A percentile compares a stretch with the other conserved stretches of the same genome.
Evolutionary conservation across 2,888 invertebrate genomes (phyloP).

Genomic region (Melanargia galathea): DNA sequence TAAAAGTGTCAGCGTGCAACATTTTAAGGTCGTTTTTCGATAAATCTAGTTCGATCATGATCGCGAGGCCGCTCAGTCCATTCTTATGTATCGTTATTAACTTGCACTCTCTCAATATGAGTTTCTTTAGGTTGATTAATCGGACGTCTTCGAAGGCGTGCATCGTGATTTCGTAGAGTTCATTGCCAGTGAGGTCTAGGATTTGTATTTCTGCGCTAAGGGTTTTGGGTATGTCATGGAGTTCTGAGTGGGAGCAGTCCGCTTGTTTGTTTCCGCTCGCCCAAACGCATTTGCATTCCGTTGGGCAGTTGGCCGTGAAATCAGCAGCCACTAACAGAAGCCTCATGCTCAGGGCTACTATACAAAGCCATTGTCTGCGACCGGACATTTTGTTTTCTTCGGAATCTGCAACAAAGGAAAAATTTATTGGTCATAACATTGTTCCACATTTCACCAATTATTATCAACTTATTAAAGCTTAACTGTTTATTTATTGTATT

Average conservation of each 20-base stretch:
- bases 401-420: conserved; percentile 67
- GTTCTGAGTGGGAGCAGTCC: conserved; percentile 87
- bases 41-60: conserved; percentile 92
- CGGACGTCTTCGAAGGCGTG: conserved; percentile 87
- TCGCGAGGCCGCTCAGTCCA: conserved; percentile 88
- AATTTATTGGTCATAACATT: conserved; percentile 14
- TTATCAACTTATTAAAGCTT: conserved; percentile 10
- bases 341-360: conserved; percentile 54
- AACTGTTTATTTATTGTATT: conserved; percentile 2
- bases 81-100: conserved; percentile 87
- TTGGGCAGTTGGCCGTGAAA: conserved; percentile 84
- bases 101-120: conserved; percentile 88
- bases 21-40: conserved; percentile 87
- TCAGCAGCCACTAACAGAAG: conserved; percentile 63
- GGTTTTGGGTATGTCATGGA: conserved; percentile 86
- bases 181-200: conserved; percentile 88
- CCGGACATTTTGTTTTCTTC: conserved; percentile 58
- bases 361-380: conserved; percentile 48
- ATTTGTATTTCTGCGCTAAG: conserved; percentile 88
- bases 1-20: conserved; percentile 87
- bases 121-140: conserved; percentile 90
- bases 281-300: conserved; percentile 92
- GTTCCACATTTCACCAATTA: background rate
- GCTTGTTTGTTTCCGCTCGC: conserved; percentile 92
- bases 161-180: conserved; percentile 84